Percentiles rank a stretch among this genome's conserved stretches.
phyloP scores from a whole-genome alignment of 2,888 invertebrate species.

The Conomelus anceps region DNA sequence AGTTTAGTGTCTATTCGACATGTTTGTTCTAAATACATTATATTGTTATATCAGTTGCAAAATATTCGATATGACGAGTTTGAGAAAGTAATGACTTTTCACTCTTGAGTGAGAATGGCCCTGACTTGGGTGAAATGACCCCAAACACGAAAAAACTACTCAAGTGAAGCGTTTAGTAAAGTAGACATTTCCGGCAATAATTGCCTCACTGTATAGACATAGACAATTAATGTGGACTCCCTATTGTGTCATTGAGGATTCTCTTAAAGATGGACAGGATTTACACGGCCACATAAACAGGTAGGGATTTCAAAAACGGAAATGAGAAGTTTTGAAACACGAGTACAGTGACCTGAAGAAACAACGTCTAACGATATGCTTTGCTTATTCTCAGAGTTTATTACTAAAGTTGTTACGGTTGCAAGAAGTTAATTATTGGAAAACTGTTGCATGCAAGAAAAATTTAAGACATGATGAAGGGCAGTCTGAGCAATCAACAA shows the following conservation, averaged over 20 bases:
- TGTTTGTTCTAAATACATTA: too few species aligned
- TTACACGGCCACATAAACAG: not conserved
- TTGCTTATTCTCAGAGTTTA: not conserved
- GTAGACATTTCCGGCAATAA: not conserved
- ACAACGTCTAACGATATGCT: not conserved
- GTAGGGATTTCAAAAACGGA: not conserved
- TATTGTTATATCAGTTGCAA: too few species aligned
- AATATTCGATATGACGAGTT: too few species aligned
- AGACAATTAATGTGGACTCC: not conserved
- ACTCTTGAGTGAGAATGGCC: not conserved
- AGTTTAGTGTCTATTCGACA: too few species aligned
- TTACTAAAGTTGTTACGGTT: not conserved
- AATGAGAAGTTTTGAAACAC: not conserved
- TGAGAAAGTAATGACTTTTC: too few species aligned
- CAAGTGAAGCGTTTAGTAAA: not conserved
- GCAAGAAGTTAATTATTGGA: not conserved
- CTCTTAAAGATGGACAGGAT: not conserved
- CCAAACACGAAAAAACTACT: not conserved
- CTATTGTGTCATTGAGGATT: not conserved
- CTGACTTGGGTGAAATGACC: not conserved
- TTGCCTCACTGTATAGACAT: not conserved
- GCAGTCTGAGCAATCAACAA: too few species aligned
- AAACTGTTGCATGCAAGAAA: not conserved
- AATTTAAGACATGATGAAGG: not conserved
- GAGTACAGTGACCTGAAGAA: not conserved